Base-by-base conservation (phyloP, 2,113 vertebrate species). In the Calypte anna region DNA sequence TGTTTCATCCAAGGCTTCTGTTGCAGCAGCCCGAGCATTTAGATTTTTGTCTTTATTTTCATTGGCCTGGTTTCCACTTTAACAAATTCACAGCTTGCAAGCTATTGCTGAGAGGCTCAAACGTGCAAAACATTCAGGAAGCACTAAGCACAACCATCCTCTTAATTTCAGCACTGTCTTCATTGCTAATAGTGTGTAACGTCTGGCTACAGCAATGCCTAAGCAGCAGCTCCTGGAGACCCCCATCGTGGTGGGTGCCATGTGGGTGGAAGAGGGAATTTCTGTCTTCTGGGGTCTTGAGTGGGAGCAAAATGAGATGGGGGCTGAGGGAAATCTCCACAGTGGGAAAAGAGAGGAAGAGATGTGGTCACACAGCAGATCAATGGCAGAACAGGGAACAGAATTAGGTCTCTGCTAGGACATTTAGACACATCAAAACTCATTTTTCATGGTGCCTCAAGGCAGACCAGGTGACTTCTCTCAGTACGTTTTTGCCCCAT, bases 41-140 rank as follows among this genome's bases (percentile, higher is more conserved):
- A 70, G 68, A 53, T 88, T 77, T 91, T 82, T 80, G 67, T 36
- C 86, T 84, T 68, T 95, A 88, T 95, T 92, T 90, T 93, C 81
- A 54, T 86, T 96, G 93, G 93, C 88, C 61, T 72, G 53, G 31
- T 86, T 97, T 95, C 90, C 79, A 81, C 90, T 95, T 94, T 91
- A 86, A 83, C 95, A 96, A 96, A 95, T 96, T 97, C 93, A 91
- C 95, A 96, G 88, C 85, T 96, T 91, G 68, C 3, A 7, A 93
- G 76, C 90, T 83, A 24, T 95, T 59, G 76, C 93, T 96, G 90
- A 82, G 88, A 88, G 85, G 78, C 54, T 83, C 54, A 63, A 95
- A 90, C 28, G 22, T 86, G 85, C 72, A 80, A 58, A 91, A 25
- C 79, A 83, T 83, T 77, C 83, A 82, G 79, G 44, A 68, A 81